phyloP scores from a whole-genome alignment of 1,140 invertebrate species.

The Argopecten irradians region DNA sequence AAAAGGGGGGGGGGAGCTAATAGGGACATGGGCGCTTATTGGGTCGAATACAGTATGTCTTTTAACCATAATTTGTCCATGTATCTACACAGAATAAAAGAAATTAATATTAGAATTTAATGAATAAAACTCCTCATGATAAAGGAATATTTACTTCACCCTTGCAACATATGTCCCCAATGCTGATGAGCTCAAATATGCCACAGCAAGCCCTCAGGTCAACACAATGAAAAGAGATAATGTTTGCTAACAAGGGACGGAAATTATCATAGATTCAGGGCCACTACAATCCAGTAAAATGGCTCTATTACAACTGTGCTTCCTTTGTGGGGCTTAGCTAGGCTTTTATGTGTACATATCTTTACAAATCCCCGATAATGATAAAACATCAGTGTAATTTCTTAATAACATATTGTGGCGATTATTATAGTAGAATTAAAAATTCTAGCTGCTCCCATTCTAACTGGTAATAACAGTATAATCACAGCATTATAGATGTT shows the following conservation, averaged over 20 bases:
- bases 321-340: not conserved
- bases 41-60: too few species aligned
- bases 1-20: too few species aligned
- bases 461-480: too few species aligned
- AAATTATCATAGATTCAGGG: not conserved
- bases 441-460: not conserved
- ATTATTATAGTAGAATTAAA: too few species aligned
- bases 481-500: too few species aligned
- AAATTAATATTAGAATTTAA: too few species aligned
- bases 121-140: not conserved
- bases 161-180: not conserved
- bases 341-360: not conserved
- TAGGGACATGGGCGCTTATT: too few species aligned
- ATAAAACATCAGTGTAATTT: not conserved
- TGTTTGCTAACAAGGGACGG: constrained; percentile 9
- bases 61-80: too few species aligned
- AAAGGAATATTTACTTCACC: not conserved
- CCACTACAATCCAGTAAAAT: not conserved
- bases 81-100: too few species aligned
- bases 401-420: not conserved
- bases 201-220: not conserved
- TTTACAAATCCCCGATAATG: not conserved
- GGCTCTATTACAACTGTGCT: not conserved
- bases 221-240: not conserved
- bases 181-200: not conserved